A percentile compares a stretch with the other conserved stretches of the same genome.
These are phyloP conservation scores for Characodon lateralis DNA, from an alignment of 2,797 vertebrate species.

Conservation along the genomic window DNA sequence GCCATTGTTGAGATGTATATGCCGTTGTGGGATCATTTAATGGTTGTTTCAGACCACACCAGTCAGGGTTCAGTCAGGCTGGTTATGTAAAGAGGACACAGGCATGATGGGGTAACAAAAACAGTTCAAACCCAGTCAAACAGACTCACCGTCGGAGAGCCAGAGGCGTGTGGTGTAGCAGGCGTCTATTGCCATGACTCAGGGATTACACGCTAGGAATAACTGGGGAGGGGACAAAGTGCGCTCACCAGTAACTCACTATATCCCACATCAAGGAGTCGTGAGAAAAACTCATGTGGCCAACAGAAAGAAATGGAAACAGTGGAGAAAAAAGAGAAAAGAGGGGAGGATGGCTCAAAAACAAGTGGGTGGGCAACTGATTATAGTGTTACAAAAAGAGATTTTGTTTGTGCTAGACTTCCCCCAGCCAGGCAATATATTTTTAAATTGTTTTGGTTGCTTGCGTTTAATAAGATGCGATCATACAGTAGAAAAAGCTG, in stretches of 20 bases:
- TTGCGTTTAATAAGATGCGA: conserved; percentile 30
- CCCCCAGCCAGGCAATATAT: conserved; percentile 25
- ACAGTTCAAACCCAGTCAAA: conserved; percentile 30
- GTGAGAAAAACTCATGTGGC: conserved; percentile 70
- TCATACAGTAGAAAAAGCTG: neutral
- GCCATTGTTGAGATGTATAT: conserved; percentile 28
- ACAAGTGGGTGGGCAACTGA: conserved; percentile 55
- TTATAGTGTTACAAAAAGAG: conserved; percentile 41
- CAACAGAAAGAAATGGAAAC: conserved; percentile 61
- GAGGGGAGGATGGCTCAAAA: conserved; percentile 36
- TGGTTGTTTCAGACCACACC: conserved; percentile 38
- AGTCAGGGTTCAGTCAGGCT: conserved; percentile 38
- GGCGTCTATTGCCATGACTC: conserved; percentile 72
- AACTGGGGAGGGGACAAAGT: conserved; percentile 67
- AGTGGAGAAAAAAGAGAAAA: conserved; percentile 43
- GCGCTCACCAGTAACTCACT: conserved; percentile 68
- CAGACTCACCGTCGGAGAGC: conserved; percentile 42
- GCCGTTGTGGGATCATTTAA: conserved; percentile 44
- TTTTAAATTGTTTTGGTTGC: conserved; percentile 55
- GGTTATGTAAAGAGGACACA: conserved; percentile 31
- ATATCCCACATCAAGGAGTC: conserved; percentile 76
- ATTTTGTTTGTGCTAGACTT: conserved; percentile 45
- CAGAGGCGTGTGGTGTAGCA: conserved; percentile 55
- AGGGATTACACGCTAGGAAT: conserved; percentile 76
- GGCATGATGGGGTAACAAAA: conserved; percentile 35